Evolutionary conservation across 2,113 vertebrate genomes (phyloP).

Genomic region (Salvator merianae): DNA sequence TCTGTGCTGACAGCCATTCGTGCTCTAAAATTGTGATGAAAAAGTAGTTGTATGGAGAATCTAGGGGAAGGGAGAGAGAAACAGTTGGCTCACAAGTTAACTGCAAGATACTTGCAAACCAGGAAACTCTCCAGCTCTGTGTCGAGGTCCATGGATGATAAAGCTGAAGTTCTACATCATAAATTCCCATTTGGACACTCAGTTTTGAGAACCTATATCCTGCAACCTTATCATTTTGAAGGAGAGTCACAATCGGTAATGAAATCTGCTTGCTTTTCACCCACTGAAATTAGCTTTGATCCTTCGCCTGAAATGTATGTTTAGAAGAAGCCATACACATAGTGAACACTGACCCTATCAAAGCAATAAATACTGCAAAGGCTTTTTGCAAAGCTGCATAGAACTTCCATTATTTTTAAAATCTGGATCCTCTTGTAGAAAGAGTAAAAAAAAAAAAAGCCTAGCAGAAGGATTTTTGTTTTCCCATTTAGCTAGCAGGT

Average conservation of each 20-base stretch:
- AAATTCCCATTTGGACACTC: slow-evolving; percentile 76
- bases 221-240: slow-evolving; percentile 75
- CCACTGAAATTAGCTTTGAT: slow-evolving; percentile 81
- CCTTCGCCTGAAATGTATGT: slow-evolving; percentile 75
- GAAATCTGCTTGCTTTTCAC: slow-evolving; percentile 80
- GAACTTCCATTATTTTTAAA: slow-evolving; percentile 65
- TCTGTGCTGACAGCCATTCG: slow-evolving; percentile 64
- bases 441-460: slow-evolving; percentile 29
- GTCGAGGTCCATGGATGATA: slow-evolving; percentile 69
- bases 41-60: slow-evolving; percentile 69
- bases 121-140: slow-evolving; percentile 57
- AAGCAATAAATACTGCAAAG: slow-evolving; percentile 66
- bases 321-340: slow-evolving; percentile 73
- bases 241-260: slow-evolving; percentile 80
- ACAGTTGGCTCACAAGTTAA: slow-evolving; percentile 67
- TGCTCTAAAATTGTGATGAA: slow-evolving; percentile 66
- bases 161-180: slow-evolving; percentile 77
- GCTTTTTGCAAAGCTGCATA: slow-evolving; percentile 62
- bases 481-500: slow-evolving; percentile 48
- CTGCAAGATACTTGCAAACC: slow-evolving; percentile 59
- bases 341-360: slow-evolving; percentile 67
- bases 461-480: slow-evolving; percentile 47
- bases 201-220: slow-evolving; percentile 76
- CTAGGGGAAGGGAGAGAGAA: slow-evolving; percentile 21
- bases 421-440: slow-evolving; percentile 58